phyloP scores from a whole-genome alignment of 1,140 invertebrate species.

The Tetragonula clypearis region DNA sequence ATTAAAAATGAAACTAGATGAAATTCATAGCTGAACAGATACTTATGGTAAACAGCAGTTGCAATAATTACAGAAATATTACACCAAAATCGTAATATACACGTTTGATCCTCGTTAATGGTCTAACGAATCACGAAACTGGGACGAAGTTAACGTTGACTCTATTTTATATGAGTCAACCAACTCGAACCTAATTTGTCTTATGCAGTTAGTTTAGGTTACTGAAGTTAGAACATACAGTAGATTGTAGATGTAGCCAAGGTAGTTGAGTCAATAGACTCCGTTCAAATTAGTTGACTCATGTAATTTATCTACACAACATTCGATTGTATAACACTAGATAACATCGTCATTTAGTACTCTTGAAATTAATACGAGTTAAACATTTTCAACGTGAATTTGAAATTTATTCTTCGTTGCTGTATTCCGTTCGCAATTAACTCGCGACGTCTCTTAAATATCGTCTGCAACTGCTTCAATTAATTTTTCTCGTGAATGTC shows the following conservation, averaged over 20 bases:
- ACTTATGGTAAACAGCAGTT: too few species aligned
- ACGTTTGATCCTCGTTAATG: background rate
- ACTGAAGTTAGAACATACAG: background rate
- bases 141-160: background rate
- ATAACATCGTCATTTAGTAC: background rate
- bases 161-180: background rate
- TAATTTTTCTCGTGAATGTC: background rate
- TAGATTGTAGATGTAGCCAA: background rate
- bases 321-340: background rate
- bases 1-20: too few species aligned
- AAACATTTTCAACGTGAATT: background rate
- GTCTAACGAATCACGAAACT: background rate
- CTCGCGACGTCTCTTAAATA: background rate
- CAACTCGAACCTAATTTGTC: background rate
- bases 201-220: background rate
- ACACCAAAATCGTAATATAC: too few species aligned
- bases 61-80: too few species aligned
- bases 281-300: background rate
- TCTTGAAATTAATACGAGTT: too few species aligned
- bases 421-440: background rate
- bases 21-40: too few species aligned
- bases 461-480: background rate
- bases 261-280: background rate
- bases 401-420: background rate
- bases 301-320: background rate